These are phyloP conservation scores for Toxotes jaculatrix DNA, from an alignment of 2,113 vertebrate genomes.

Conservation along the genomic window DNA sequence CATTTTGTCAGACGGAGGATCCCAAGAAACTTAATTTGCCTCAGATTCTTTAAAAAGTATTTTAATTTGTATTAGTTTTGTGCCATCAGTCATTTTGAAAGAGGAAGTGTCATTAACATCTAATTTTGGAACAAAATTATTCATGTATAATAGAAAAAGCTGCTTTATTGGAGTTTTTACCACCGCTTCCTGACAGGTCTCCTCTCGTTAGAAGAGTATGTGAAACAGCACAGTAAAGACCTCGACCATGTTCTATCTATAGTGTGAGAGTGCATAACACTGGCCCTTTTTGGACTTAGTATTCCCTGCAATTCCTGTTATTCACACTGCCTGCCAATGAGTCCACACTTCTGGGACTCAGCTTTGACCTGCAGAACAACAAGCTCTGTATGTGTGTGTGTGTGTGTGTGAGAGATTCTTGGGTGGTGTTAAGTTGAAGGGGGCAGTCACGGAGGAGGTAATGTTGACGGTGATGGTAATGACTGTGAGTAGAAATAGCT, in stretches of 20 bases:
- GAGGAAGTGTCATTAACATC: slow-evolving; percentile 16
- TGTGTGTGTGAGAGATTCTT: slow-evolving; percentile 36
- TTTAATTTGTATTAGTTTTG: slow-evolving; percentile 37
- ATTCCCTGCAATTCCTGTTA: slow-evolving; percentile 61
- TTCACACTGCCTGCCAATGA: slow-evolving; percentile 59
- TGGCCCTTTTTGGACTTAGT: slow-evolving; percentile 44
- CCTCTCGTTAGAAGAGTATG: slow-evolving; percentile 1
- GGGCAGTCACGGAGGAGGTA: slow-evolving; percentile 31
- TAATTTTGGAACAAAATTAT: slow-evolving; percentile 19
- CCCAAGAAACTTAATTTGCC: slow-evolving; percentile 22
- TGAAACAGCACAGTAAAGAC: slow-evolving; percentile 12
- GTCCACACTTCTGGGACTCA: slow-evolving; percentile 32
- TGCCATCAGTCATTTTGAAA: slow-evolving; percentile 3
- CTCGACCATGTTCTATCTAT: slow-evolving; percentile 48
- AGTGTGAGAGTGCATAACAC: slow-evolving; percentile 24
- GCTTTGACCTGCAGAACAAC: slow-evolving; percentile 53
- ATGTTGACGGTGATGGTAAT: slow-evolving; percentile 55
- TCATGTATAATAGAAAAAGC: slow-evolving; percentile 27
- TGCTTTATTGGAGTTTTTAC: slow-evolving; percentile 1
- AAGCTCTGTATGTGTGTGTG: slow-evolving; percentile 17
- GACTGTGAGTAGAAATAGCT: slow-evolving; percentile 55
- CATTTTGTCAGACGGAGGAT: slow-evolving; percentile 1
- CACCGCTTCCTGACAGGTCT: not conserved
- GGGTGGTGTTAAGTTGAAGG: slow-evolving; percentile 23
- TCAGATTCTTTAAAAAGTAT: slow-evolving; percentile 7